A percentile compares a stretch with the other conserved stretches of the same genome.
Conservation (phyloP, 2,113 vertebrate genomes). For the Ciconia stormi region DNA sequence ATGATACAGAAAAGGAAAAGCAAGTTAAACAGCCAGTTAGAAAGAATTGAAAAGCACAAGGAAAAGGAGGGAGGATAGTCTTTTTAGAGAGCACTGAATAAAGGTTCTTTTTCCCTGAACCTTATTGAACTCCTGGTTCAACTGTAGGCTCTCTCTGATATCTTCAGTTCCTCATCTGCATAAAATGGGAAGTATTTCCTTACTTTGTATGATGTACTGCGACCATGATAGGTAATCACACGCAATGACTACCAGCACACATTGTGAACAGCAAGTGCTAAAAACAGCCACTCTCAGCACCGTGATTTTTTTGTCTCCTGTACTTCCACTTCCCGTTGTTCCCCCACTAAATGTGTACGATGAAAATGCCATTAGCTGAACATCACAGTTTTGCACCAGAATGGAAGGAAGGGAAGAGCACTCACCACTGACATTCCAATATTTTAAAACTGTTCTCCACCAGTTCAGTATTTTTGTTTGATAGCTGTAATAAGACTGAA, state of each 20-base stretch:
- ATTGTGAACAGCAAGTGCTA: background rate
- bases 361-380: background rate
- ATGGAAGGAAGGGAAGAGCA: background rate
- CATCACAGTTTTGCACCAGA: background rate
- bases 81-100: background rate
- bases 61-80: background rate
- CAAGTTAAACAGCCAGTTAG: background rate
- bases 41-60: background rate
- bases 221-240: background rate
- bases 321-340: background rate
- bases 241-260: background rate
- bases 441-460: background rate
- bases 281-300: background rate
- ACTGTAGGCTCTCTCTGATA: background rate
- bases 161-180: background rate
- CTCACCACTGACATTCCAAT: background rate
- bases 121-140: background rate
- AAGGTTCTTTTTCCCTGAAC: background rate
- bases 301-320: background rate
- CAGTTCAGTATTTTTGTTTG: background rate
- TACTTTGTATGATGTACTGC: background rate
- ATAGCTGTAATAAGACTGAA: background rate
- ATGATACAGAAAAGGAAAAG: background rate
- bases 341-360: rapidly evolving
- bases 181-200: background rate